Conservation (phyloP, 2,888 invertebrate species). For the Microctonus hyperodae region DNA sequence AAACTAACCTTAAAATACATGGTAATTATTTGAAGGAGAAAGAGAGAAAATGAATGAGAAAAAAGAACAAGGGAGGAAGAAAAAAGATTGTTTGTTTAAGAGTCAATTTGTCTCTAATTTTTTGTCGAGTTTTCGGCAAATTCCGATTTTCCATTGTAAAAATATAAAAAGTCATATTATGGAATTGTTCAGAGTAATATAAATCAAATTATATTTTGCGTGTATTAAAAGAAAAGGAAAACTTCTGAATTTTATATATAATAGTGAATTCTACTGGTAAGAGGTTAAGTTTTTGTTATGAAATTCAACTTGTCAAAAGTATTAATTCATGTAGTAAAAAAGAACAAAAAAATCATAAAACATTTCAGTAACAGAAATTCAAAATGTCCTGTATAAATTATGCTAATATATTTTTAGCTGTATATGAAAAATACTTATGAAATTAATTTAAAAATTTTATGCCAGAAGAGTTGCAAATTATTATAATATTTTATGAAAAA, state of each 20-base stretch:
- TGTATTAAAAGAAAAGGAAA: background rate
- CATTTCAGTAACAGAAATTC: too few species aligned
- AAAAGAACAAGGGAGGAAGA: background rate
- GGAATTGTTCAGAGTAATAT: background rate
- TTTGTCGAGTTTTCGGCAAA: background rate
- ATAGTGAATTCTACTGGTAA: too few species aligned
- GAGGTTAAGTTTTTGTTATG: background rate
- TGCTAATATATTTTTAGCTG: background rate
- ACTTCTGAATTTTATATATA: background rate
- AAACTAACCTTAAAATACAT: background rate
- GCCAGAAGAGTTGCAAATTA: slow-evolving; percentile 41
- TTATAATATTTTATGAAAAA: slow-evolving; percentile 36
- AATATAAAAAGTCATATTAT: background rate
- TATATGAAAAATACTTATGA: slow-evolving; percentile 40
- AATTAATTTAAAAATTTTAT: slow-evolving; percentile 38
- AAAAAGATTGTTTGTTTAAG: background rate
- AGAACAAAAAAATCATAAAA: too few species aligned
- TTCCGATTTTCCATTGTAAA: background rate
- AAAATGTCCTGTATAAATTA: background rate
- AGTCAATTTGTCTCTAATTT: background rate
- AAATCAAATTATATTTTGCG: background rate
- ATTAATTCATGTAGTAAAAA: background rate
- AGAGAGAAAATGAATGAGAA: too few species aligned
- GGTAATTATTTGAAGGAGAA: background rate
- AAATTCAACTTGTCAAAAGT: background rate